phyloP scores from a whole-genome alignment of 2,797 vertebrate species.

The Ceyx erithaca region DNA sequence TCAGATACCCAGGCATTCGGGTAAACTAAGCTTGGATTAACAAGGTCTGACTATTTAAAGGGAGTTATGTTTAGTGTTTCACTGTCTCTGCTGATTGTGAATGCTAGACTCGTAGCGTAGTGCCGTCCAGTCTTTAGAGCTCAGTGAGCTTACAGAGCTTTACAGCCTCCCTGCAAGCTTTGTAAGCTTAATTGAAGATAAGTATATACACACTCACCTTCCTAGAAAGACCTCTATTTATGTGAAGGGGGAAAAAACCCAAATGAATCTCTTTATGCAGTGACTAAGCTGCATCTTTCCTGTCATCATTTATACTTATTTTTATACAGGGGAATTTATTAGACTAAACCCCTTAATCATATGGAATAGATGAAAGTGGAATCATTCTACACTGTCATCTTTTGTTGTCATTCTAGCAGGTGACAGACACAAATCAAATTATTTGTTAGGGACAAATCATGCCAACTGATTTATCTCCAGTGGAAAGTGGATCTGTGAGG shows the following conservation, averaged over 20 bases:
- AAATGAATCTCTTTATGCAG: conserved; percentile 38
- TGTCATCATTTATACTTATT: conserved; percentile 49
- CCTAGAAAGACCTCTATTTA: conserved; percentile 45
- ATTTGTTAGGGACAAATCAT: not conserved
- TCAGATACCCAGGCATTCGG: conserved; percentile 43
- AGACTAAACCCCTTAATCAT: conserved; percentile 11
- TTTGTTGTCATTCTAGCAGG: conserved; percentile 10
- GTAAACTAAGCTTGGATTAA: conserved; percentile 71
- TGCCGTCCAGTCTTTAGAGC: conserved; percentile 56
- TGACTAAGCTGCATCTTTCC: conserved; percentile 41
- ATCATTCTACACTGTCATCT: conserved; percentile 28
- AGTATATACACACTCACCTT: conserved; percentile 50
- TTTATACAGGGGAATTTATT: conserved; percentile 40
- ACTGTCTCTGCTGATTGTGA: conserved; percentile 57
- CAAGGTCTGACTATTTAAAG: conserved; percentile 54
- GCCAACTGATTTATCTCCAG: not conserved
- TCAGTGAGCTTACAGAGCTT: conserved; percentile 55
- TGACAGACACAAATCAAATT: not conserved
- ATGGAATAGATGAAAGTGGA: conserved; percentile 18
- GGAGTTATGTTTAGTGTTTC: conserved; percentile 51
- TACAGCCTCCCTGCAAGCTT: conserved; percentile 56
- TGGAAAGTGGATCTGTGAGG: not conserved
- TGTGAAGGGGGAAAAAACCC: not conserved
- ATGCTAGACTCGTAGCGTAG: conserved; percentile 40
- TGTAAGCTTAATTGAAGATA: conserved; percentile 56